phyloP scores from a whole-genome alignment of 2,888 invertebrate genomes.

The Lithophane ornitopus region DNA sequence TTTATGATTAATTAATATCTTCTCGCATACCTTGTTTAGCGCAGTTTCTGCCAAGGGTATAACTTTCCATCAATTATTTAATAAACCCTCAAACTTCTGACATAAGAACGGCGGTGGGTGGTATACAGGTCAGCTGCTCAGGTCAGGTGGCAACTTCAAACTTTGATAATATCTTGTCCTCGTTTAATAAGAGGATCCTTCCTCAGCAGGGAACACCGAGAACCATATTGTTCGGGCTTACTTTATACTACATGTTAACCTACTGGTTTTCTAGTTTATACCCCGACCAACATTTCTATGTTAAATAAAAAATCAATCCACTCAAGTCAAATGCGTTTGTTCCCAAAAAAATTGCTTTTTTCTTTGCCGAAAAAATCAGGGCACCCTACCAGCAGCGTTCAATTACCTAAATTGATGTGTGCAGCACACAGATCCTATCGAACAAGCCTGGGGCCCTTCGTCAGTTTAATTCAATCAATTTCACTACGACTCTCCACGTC shows the following conservation, averaged over 20 bases:
- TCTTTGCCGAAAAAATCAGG: slow-evolving; percentile 59
- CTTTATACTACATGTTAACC: not conserved
- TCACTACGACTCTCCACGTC: slow-evolving; percentile 65
- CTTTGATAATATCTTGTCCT: slow-evolving; percentile 42
- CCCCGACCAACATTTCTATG: slow-evolving; percentile 8
- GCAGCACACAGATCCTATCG: slow-evolving; percentile 84
- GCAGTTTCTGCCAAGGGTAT: slow-evolving; percentile 28
- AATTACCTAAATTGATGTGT: slow-evolving; percentile 89
- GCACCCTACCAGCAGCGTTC: slow-evolving; percentile 71
- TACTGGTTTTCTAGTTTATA: not conserved
- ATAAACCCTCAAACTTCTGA: slow-evolving; percentile 32
- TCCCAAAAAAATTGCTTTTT: slow-evolving; percentile 38
- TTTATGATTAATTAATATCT: slow-evolving; percentile 57
- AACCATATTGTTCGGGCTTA: not conserved
- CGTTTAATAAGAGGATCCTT: slow-evolving; percentile 35
- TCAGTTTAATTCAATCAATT: slow-evolving; percentile 86
- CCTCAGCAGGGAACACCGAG: not conserved
- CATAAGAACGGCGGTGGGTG: not conserved
- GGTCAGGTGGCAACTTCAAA: slow-evolving; percentile 55
- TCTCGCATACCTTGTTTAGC: slow-evolving; percentile 45
- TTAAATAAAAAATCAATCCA: slow-evolving; percentile 40
- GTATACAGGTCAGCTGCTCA: slow-evolving; percentile 23
- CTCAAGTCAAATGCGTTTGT: slow-evolving; percentile 24
- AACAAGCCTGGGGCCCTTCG: slow-evolving; percentile 79
- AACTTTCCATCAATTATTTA: slow-evolving; percentile 49